These are phyloP conservation scores for Turritopsis dohrnii DNA, from an alignment of 30 jellyfish, hydroid and myxozoan genomes.

Conservation along the genomic window DNA sequence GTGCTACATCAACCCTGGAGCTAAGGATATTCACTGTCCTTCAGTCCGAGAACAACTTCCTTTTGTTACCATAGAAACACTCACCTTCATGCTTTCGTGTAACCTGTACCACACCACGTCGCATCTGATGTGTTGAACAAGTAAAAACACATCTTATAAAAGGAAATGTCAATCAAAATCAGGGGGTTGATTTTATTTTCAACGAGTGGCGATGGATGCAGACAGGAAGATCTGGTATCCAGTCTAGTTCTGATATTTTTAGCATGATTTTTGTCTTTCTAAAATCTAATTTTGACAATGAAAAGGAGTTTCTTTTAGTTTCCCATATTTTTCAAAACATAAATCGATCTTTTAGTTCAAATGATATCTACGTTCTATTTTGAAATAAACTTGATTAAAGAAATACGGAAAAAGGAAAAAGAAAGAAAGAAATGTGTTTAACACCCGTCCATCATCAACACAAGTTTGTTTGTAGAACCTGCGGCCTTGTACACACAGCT, in stretches of 20 bases:
- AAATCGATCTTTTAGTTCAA: neutral
- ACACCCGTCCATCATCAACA: neutral
- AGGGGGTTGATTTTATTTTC: no score
- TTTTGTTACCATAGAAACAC: no score
- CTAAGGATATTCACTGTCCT: neutral
- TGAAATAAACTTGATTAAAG: neutral
- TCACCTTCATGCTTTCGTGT: neutral
- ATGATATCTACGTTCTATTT: neutral
- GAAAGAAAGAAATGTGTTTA: no score
- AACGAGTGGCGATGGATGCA: neutral
- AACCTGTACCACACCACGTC: neutral
- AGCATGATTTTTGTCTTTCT: neutral
- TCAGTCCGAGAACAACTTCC: neutral
- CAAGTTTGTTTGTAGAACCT: neutral
- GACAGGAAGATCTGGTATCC: neutral
- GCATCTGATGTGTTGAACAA: neutral
- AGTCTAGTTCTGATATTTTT: neutral
- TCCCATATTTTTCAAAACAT: neutral
- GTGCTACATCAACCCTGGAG: neutral
- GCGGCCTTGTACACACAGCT: neutral
- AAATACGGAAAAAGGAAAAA: neutral
- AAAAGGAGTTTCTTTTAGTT: no score
- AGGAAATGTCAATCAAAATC: neutral
- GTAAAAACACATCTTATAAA: neutral
- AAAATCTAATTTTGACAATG: no score